Percentiles rank a stretch among this genome's conserved stretches.
phyloP scores from a whole-genome alignment of 2,888 invertebrate species.

The Lagria hirta region DNA sequence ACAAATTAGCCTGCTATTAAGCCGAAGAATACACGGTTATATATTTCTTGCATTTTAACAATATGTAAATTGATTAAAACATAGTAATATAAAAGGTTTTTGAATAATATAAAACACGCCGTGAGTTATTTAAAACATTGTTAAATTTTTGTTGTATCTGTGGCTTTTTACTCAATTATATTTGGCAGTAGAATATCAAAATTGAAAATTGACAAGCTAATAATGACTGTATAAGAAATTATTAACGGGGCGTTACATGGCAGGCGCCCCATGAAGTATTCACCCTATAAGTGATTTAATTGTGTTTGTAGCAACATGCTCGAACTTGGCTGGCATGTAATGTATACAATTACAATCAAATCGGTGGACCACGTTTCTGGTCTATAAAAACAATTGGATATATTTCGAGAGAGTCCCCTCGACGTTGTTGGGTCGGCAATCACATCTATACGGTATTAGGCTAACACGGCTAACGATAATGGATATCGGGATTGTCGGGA shows the following conservation, averaged over 20 bases:
- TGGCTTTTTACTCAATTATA: too few species aligned
- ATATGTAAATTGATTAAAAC: too few species aligned
- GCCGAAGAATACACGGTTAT: too few species aligned
- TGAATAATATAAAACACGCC: too few species aligned
- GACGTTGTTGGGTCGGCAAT: slow-evolving; percentile 30
- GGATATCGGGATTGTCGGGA: slow-evolving; percentile 54
- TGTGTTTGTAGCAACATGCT: slow-evolving; percentile 33
- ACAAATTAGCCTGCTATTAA: too few species aligned
- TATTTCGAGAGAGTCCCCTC: slow-evolving; percentile 28
- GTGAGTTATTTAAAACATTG: too few species aligned
- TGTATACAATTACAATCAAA: slow-evolving; percentile 45
- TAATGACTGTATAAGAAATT: slow-evolving; percentile 16
- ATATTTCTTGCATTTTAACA: too few species aligned
- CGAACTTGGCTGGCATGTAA: slow-evolving; percentile 37
- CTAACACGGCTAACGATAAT: slow-evolving; percentile 51
- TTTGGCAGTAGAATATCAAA: too few species aligned
- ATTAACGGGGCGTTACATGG: slow-evolving; percentile 12
- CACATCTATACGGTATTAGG: slow-evolving; percentile 44
- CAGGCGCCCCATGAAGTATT: slow-evolving; percentile 20
- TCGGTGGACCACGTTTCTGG: slow-evolving; percentile 34
- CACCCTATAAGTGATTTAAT: slow-evolving; percentile 26
- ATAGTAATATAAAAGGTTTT: too few species aligned
- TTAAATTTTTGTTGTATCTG: too few species aligned
- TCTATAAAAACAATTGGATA: slow-evolving; percentile 47
- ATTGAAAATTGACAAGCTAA: slow-evolving; percentile 12